phyloP scores from a whole-genome alignment of 2,113 vertebrate genomes.

The Sterna hirundo region DNA sequence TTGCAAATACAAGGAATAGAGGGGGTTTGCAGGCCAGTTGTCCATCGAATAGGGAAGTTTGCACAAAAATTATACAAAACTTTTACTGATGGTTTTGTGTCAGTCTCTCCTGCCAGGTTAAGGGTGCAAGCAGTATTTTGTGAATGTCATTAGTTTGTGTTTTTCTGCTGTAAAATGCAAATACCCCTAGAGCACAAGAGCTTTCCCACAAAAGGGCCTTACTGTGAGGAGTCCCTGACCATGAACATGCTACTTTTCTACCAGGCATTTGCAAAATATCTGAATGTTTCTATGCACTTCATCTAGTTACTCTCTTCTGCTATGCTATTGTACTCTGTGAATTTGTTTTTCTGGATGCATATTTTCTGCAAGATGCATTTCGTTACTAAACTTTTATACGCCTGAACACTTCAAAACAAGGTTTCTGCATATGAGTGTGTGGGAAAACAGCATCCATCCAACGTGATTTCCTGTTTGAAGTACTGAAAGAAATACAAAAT shows the following conservation, averaged over 20 bases:
- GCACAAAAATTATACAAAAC: background rate
- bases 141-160: background rate
- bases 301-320: background rate
- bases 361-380: background rate
- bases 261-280: background rate
- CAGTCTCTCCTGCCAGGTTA: background rate
- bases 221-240: background rate
- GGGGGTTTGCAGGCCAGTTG: background rate
- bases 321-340: background rate
- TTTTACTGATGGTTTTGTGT: background rate
- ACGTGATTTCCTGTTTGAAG: background rate
- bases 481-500: background rate
- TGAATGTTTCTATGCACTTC: background rate
- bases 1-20: background rate
- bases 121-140: background rate
- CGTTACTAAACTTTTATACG: background rate
- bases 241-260: background rate
- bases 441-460: background rate
- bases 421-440: background rate
- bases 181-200: background rate
- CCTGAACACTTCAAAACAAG: background rate
- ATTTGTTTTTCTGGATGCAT: background rate
- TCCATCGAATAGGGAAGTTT: background rate
- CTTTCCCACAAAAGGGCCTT: background rate
- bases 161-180: background rate